Base-by-base conservation (phyloP, 2,888 invertebrate species). In the Argynnis bischoffii region DNA sequence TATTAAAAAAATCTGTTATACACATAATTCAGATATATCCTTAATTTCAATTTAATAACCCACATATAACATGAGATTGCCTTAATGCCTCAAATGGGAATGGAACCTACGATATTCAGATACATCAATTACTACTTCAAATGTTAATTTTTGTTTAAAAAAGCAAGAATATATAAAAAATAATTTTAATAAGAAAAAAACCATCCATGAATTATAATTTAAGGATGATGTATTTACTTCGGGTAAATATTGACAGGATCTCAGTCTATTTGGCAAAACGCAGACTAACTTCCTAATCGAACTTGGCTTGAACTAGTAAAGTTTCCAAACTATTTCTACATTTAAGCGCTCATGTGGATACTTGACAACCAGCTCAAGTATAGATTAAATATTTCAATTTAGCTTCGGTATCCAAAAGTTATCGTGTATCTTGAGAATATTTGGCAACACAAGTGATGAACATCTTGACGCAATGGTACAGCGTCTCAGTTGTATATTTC, bases 211-310 rank as follows among this genome's bases (percentile, higher is more conserved):
- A 66, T 35, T 48, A 31, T 50, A 55, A 61, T 66, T 66, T 48
- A 48, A 55, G 50, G 47, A 66, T 61, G 41, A 61, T 61, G 5
- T 53, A 61, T 66, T 61, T 60, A 63, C 13, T 46, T 55, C 46
- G 47, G 56, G 67, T 72, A 72, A 73, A 72, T 72, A 76, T 74
- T 75, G 69, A 73, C 70, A 68, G 61, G 55, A 66, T 68, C 67
- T 67, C 64, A 69, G 68, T 75, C 55, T 72, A 72, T 71, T 76
- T 74, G 66, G 67, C 63, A 63, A 70, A 72, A 67, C 63, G 54
- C 63, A 70, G 70, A 67, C 75, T 65, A 75, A 76, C 69, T 76
- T 76, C 63, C 71, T 72, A 72, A 72, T 75, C 66, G 72, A 73
- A 76, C 66, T 75, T 72, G 64, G 72, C 71, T 61, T 69, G 67